A percentile compares a stretch with the other conserved stretches of the same genome.
Conservation (phyloP, 2,797 vertebrate species). For the Triplophysa bombifrons region DNA sequence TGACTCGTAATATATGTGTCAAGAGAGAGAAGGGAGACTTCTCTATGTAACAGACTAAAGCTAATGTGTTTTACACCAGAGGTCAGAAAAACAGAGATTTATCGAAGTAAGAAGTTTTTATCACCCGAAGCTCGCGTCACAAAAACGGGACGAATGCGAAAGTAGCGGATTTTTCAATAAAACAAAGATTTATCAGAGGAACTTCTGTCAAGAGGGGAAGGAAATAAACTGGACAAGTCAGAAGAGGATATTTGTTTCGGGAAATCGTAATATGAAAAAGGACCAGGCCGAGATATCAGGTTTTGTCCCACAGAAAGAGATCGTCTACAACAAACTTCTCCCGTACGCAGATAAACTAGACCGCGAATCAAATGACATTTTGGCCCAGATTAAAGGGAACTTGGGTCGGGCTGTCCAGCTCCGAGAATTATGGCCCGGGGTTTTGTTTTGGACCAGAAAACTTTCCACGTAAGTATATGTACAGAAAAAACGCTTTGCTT, state of each 20-base stretch:
- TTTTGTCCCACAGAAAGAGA: slow-evolving; percentile 86
- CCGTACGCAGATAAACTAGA: slow-evolving; percentile 87
- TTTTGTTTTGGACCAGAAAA: slow-evolving; percentile 91
- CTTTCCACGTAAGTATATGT: slow-evolving; percentile 88
- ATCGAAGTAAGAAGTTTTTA: slow-evolving; percentile 7
- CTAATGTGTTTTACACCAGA: slow-evolving; percentile 42
- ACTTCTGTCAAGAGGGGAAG: slow-evolving; percentile 50
- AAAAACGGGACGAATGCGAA: slow-evolving; percentile 18
- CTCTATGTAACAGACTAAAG: slow-evolving; percentile 39
- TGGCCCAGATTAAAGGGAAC: slow-evolving; percentile 88
- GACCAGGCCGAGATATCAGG: slow-evolving; percentile 54
- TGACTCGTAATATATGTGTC: slow-evolving; percentile 47
- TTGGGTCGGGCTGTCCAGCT: slow-evolving; percentile 89
- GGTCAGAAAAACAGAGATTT: slow-evolving; percentile 33
- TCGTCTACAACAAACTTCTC: slow-evolving; percentile 90
- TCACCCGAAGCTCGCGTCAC: neutral
- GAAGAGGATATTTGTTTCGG: slow-evolving; percentile 28
- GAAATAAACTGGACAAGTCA: slow-evolving; percentile 28
- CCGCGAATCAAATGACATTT: slow-evolving; percentile 82
- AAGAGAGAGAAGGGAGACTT: slow-evolving; percentile 43
- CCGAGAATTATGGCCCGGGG: slow-evolving; percentile 92
- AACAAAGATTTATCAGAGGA: slow-evolving; percentile 43
- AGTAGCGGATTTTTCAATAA: slow-evolving; percentile 37
- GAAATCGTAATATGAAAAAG: slow-evolving; percentile 65
- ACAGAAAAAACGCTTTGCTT: neutral